Evolutionary conservation across 2,797 vertebrate species (phyloP).

Genomic region (Acanthurus lineatus): DNA sequence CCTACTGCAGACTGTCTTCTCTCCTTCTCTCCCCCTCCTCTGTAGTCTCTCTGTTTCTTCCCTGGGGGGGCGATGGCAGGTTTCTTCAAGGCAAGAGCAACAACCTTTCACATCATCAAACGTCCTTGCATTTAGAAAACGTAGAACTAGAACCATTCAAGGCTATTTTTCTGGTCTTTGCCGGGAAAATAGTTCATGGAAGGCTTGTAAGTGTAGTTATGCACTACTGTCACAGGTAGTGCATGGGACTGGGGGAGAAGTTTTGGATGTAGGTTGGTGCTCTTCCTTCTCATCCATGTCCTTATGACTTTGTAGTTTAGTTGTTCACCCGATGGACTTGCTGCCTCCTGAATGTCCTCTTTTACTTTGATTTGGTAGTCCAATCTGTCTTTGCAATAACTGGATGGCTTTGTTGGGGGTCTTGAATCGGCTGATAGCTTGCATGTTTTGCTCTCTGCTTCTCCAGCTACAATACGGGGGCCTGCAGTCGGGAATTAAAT

Average conservation of each 20-base stretch:
- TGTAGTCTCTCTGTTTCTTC: conserved; percentile 82
- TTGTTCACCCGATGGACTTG: conserved; percentile 48
- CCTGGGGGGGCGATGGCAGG: conserved; percentile 84
- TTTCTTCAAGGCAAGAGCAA: conserved; percentile 85
- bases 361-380: conserved; percentile 43
- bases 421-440: conserved; percentile 34
- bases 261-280: conserved; percentile 77
- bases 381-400: conserved; percentile 37
- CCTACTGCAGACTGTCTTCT: conserved; percentile 67
- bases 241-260: conserved; percentile 52
- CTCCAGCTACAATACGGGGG: conserved; percentile 37
- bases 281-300: conserved; percentile 71
- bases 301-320: conserved; percentile 33
- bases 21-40: conserved; percentile 51
- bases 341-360: conserved; percentile 64
- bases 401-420: conserved; percentile 53
- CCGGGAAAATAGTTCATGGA: conserved; percentile 78
- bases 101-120: conserved; percentile 70
- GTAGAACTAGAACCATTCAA: conserved; percentile 48
- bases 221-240: conserved; percentile 61
- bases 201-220: conserved; percentile 28
- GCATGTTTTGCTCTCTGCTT: conserved; percentile 77
- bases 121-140: conserved; percentile 48
- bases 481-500: conserved; percentile 21
- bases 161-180: conserved; percentile 74